Percentiles rank a stretch among this genome's conserved stretches.
Evolutionary conservation across 2,888 invertebrate genomes (phyloP).

Genomic region (Andrena bucephala): DNA sequence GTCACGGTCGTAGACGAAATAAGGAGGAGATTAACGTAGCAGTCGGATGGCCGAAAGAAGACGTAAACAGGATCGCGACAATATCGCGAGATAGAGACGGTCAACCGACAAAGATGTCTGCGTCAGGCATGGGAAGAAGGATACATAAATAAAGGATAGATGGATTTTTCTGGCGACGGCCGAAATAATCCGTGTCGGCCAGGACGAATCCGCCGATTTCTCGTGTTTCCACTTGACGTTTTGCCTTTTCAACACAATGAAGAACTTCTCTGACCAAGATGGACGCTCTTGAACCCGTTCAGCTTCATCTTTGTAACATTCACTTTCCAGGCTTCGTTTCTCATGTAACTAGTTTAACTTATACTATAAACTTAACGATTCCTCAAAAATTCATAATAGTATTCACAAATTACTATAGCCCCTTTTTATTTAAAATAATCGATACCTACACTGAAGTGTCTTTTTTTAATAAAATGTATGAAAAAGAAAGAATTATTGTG

Average conservation of each 20-base stretch:
- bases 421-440: no score
- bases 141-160: constrained; percentile 75
- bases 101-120: constrained; percentile 67
- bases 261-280: constrained; percentile 32
- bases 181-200: constrained; percentile 69
- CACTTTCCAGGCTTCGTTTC: not conserved
- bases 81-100: constrained; percentile 51
- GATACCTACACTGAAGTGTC: no score
- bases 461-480: not conserved
- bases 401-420: not conserved
- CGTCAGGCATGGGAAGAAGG: constrained; percentile 63
- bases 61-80: constrained; percentile 67
- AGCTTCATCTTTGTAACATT: not conserved
- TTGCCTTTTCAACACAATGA: constrained; percentile 46
- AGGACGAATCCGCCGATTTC: constrained; percentile 58
- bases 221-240: constrained; percentile 55
- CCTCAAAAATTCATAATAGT: not conserved
- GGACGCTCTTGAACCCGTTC: constrained; percentile 20
- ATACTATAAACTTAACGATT: not conserved
- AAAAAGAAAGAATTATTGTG: not conserved
- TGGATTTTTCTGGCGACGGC: constrained; percentile 66
- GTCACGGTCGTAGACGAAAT: constrained; percentile 49
- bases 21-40: constrained; percentile 66
- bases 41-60: constrained; percentile 59
- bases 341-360: not conserved